A percentile compares a stretch with the other conserved stretches of the same genome.
Conservation (phyloP, 2,888 invertebrate species). For the Agrochola litura region DNA sequence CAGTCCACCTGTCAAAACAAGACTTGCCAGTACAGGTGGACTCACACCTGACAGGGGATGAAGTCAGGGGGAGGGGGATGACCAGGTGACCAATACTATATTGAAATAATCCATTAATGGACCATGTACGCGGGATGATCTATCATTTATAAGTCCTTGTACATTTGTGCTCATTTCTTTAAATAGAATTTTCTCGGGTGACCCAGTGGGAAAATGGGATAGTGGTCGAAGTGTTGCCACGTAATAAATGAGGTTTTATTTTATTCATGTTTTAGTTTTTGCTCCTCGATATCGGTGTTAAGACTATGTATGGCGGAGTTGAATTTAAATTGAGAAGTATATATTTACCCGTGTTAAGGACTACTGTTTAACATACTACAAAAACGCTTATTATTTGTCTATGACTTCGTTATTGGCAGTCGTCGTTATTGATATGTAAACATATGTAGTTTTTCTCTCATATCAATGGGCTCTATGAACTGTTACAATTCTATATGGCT, state of each 20-base stretch:
- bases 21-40: constrained; percentile 83
- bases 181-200: constrained; percentile 47
- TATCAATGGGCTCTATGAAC: neutral
- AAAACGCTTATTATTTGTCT: constrained; percentile 2
- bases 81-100: constrained; percentile 66
- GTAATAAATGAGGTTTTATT: constrained; percentile 33
- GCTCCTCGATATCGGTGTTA: constrained; percentile 38
- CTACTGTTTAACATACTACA: constrained; percentile 11
- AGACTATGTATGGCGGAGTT: constrained; percentile 28
- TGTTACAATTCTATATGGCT: neutral
- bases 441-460: neutral
- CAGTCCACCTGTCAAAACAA: constrained; percentile 86
- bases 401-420: constrained; percentile 10
- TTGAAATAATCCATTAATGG: constrained; percentile 69
- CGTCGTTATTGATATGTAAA: constrained; percentile 17
- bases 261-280: constrained; percentile 49
- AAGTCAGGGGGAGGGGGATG: constrained; percentile 40
- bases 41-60: constrained; percentile 78
- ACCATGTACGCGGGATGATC: constrained; percentile 50
- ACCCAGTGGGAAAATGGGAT: constrained; percentile 49
- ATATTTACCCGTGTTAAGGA: constrained; percentile 10
- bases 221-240: constrained; percentile 16
- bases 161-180: constrained; percentile 48
- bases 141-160: constrained; percentile 53
- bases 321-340: constrained; percentile 39